phyloP scores from a whole-genome alignment of 2,113 vertebrate genomes.

The Equus quagga region DNA sequence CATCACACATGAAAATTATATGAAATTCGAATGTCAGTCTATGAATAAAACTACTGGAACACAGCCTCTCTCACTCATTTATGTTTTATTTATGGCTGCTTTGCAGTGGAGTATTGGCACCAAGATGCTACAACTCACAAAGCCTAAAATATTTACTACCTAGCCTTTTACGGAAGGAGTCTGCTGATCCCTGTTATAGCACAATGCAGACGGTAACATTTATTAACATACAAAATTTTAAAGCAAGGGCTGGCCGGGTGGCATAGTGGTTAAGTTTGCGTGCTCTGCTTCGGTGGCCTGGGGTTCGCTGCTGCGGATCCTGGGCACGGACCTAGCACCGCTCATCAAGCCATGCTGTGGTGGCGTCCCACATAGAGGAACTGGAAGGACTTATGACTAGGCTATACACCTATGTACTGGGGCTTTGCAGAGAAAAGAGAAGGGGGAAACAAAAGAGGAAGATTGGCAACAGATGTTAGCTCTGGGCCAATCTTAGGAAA shows the following conservation, averaged over 20 bases:
- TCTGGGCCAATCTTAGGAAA: too few species aligned
- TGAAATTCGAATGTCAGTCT: not conserved
- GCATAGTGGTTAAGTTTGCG: too few species aligned
- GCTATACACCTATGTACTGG: too few species aligned
- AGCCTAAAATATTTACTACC: not conserved
- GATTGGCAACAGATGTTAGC: too few species aligned
- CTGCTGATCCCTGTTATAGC: not conserved
- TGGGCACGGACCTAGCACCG: too few species aligned
- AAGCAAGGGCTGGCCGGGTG: not conserved
- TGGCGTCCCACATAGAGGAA: too few species aligned
- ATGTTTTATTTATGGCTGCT: not conserved
- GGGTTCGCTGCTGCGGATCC: too few species aligned
- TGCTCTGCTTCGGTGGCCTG: too few species aligned
- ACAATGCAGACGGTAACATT: not conserved
- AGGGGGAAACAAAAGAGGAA: too few species aligned
- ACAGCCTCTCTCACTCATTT: not conserved
- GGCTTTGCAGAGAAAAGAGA: too few species aligned
- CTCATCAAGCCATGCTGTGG: too few species aligned
- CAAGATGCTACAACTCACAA: not conserved
- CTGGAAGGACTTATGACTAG: too few species aligned
- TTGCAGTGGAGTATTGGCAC: not conserved
- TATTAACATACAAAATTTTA: not conserved
- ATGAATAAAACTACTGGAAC: not conserved
- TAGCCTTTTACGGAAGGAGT: not conserved
- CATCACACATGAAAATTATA: not conserved